phyloP scores from a whole-genome alignment of 1,140 invertebrate genomes.

The Drosophila cardini region DNA sequence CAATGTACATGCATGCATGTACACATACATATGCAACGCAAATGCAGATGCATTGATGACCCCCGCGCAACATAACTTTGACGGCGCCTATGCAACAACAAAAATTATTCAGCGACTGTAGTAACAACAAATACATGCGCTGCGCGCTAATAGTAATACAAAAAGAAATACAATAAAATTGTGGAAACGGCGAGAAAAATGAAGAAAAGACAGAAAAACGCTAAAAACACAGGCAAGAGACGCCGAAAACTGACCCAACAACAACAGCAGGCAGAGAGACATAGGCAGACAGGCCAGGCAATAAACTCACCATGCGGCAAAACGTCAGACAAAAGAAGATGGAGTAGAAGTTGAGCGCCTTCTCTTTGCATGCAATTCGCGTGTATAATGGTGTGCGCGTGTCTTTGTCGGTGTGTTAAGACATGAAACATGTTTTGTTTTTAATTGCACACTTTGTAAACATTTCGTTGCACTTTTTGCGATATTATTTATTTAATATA shows the following conservation, averaged over 20 bases:
- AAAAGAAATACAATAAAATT: conserved; percentile 31
- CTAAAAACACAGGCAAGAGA: conserved; percentile 42
- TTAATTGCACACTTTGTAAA: conserved; percentile 61
- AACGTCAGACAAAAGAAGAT: conserved; percentile 83
- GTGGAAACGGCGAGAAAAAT: conserved; percentile 15
- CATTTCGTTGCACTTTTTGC: conserved; percentile 60
- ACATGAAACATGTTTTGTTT: conserved; percentile 55
- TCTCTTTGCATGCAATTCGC: conserved; percentile 73
- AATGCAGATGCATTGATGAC: conserved; percentile 38
- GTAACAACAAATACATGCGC: conserved; percentile 35
- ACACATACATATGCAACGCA: conserved; percentile 9
- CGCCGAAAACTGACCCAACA: conserved; percentile 72
- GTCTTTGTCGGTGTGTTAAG: conserved; percentile 51
- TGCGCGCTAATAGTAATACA: conserved; percentile 30
- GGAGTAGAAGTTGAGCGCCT: conserved; percentile 76
- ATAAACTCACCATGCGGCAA: conserved; percentile 81
- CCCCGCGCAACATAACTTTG: conserved; percentile 19
- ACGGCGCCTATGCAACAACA: conserved; percentile 38
- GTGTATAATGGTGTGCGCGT: conserved; percentile 55
- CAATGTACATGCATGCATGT: conserved; percentile 19
- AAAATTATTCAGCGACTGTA: conserved; percentile 12
- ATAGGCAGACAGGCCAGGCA: conserved; percentile 34
- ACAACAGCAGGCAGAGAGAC: conserved; percentile 38
- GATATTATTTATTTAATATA: conserved; percentile 43
- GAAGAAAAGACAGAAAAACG: conserved; percentile 28